Conservation (phyloP, 2,888 invertebrate species). For the Myopa tessellatipennis region DNA sequence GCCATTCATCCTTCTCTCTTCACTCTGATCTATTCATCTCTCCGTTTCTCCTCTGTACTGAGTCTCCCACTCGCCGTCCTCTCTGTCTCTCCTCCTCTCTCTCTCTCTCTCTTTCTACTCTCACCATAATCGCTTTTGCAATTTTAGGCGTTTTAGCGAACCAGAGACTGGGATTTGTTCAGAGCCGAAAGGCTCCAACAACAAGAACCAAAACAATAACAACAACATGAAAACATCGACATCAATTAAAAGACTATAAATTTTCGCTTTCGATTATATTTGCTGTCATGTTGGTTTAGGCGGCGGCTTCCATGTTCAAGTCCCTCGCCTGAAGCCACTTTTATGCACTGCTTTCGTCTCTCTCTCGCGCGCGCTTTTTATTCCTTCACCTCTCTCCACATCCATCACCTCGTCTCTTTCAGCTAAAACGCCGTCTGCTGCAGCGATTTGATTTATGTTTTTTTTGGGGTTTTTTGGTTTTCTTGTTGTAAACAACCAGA, state of each 20-base stretch:
- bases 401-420: background rate
- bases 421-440: background rate
- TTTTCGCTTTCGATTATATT: conserved; percentile 43
- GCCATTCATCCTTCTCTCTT: too few relatives aligned
- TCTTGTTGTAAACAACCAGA: conserved; percentile 30
- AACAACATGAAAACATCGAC: conserved; percentile 12
- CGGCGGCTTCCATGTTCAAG: background rate
- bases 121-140: background rate
- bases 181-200: background rate
- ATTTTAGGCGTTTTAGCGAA: too few relatives aligned
- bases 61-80: too few relatives aligned
- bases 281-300: conserved; percentile 30
- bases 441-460: conserved; percentile 44
- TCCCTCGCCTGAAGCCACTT: too few relatives aligned
- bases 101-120: too few relatives aligned
- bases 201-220: conserved; percentile 30
- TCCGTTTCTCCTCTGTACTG: too few relatives aligned
- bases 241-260: conserved; percentile 43
- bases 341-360: background rate
- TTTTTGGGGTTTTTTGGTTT: conserved; percentile 14
- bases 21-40: too few relatives aligned
- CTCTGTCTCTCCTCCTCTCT: too few relatives aligned
- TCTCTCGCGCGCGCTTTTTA: background rate
- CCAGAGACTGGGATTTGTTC: too few relatives aligned
- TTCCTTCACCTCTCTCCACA: background rate